Base-by-base conservation (phyloP, 2,797 vertebrate genomes). In the Manis pentadactyla region DNA sequence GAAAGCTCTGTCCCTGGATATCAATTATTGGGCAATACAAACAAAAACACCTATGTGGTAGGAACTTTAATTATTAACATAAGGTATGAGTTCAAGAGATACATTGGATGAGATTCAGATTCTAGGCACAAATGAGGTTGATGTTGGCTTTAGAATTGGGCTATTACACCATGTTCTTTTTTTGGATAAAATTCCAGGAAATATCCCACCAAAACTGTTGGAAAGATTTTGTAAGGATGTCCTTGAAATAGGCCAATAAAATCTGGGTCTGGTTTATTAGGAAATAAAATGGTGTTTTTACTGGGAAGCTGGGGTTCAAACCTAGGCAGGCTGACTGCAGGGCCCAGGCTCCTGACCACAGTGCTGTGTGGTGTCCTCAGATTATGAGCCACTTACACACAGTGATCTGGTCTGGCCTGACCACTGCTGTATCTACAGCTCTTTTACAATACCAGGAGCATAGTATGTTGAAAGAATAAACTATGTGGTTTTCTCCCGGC, bases 61-160 rank as follows among this genome's bases (percentile, higher is more conserved):
- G 13, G 13, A 82, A 93, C 9, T 64, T 92, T 96, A 96, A 97
- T 97, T 93, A 97, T 96, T 97, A 97, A 97, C 96, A 59, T 17
- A 18, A 19, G 68, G n/a, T 64, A 55, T 21, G 49, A 90, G 71
- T 97, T 96, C 95, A 94, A 96, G 90, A 85, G 94, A 84, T 90
- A 59, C n/a, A 69, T 71, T 96, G 49, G 87, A 68, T 74, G 53
- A 95, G 85, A 90, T 92, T 95, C 71, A 64, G 79, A 95, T 87
- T 68, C 61, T 59, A 66, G 34, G 75, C 51, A 63, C 82, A 91
- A 91, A 91, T 42, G 10, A 91, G 63, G 29, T 31, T 63, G 49
- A 84, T 83, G 49, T 97, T 93, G 93, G 84, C 39, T 97, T 97
- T 94, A 69, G 83, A 74, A 69, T 29, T 94, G 57, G 9, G 59